Evolutionary conservation across 2,113 vertebrate genomes (phyloP), one percentile per base, ranked within the genome.

Genomic region (Mugil cephalus): DNA sequence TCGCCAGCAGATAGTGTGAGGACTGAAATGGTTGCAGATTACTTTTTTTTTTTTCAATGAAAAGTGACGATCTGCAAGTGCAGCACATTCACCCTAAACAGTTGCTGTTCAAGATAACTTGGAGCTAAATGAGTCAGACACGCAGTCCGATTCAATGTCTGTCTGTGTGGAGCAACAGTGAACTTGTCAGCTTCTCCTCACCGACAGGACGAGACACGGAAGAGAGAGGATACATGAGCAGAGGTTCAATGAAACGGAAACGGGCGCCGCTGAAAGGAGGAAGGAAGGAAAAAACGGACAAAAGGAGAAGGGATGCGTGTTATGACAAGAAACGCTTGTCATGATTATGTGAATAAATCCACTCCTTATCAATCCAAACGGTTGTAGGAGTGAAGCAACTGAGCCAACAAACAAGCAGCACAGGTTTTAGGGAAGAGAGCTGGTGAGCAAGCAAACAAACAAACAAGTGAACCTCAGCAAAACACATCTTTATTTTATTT

Each of bases 1-100:
- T 62, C 21, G 30, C 3, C 17, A 18, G 18, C 59, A 55, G 69
- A 73, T 13, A 50, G 21, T 43, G 39, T 39, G 50, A 24, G 39
- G 34, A 24, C 56, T 53, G 11, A 76, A 63, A 79, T 75, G 46
- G 52, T 61, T 42, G 64, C 56, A 71, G 51, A 58, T 54, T 50
- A 74, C 50, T 68, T 53, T 65, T 52, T 13, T 43, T 42, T 30
- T 5, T 30, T 5, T 15, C 34, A 17, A 17, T 50, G 36, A 14
- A 45, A 56, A 56, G 17, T 38, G 47, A 74, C 67, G 56, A 38
- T 65, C 14, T 82, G 75, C 52, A 39, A 75, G 56, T 9, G 3
- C 61, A 63, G 70, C 61, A 72, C 42, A 81, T 66, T 78, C 19
- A 40, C 17, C 58, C 21, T 46, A 34, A 73, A 52, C 35, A 7